These are phyloP conservation scores for Brachionus calyciflorus DNA, from an alignment of 1,140 invertebrate genomes.

Conservation along the genomic window DNA sequence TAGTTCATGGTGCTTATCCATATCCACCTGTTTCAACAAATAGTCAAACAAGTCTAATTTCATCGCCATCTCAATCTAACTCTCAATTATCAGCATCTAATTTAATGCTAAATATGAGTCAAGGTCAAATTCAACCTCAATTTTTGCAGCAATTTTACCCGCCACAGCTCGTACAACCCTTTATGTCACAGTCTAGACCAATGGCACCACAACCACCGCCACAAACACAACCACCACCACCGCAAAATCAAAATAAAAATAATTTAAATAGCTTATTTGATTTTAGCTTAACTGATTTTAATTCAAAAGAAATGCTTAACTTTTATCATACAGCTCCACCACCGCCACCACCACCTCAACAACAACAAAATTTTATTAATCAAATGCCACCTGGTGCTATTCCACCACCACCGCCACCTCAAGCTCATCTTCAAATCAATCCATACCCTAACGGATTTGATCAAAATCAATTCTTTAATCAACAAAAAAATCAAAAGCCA, in stretches of 20 bases:
- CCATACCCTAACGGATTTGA: not conserved
- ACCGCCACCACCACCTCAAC: not conserved
- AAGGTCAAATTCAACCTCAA: not conserved
- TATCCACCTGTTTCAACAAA: not conserved
- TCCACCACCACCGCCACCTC: not conserved
- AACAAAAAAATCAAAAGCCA: not conserved
- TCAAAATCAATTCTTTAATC: slow-evolving; percentile 10
- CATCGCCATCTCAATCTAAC: slow-evolving; percentile 18
- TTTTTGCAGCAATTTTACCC: slow-evolving; percentile 6
- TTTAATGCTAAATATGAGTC: not conserved
- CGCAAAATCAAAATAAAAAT: not conserved
- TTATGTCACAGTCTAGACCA: not conserved
- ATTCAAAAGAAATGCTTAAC: not conserved
- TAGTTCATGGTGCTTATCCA: not conserved
- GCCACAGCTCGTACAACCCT: not conserved
- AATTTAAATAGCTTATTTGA: not conserved
- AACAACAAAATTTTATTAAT: not conserved
- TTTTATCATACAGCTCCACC: too few relatives aligned
- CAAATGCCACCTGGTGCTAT: not conserved
- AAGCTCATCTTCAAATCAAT: not conserved
- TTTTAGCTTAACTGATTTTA: slow-evolving; percentile 1
- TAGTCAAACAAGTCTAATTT: slow-evolving; percentile 15
- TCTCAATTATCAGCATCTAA: not conserved
- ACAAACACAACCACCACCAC: not conserved
- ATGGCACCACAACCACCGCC: not conserved